Evolutionary conservation across 2,113 vertebrate genomes (phyloP), one percentile per base, ranked within the genome.

Genomic region (Alectura lathami): DNA sequence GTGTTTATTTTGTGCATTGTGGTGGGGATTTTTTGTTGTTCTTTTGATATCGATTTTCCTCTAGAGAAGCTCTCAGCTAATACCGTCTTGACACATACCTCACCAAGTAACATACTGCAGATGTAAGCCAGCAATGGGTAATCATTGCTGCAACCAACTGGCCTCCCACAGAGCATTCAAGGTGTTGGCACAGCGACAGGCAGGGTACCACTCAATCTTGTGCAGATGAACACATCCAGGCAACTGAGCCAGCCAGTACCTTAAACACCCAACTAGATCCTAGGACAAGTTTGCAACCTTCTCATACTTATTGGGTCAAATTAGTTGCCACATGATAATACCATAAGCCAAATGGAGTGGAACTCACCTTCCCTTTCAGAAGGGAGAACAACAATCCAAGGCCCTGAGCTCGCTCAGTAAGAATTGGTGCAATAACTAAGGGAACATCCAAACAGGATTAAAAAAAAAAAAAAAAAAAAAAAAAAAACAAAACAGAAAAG

Each of bases 181-280:
- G n/a, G 18, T 1, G 6, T 24, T 3, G 20, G 7, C 4, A 29
- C 23, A 26, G 24, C 14, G 11, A 3, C 40, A 74, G 40, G 43
- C 5, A 1, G 17, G 29, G 23, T 6, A 20, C 20, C 47, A 10
- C 13, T 56, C 0, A 1, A 57, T 22, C 12, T 70, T 47, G 7
- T 1, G 1, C 38, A 62, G 11, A 45, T 62, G 21, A 48, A 30
- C 50, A 17, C 11, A 3, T 9, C 13, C 1, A 54, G 8, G 13
- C 45, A 82, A 54, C 13, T 47, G 17, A 51, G 56, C 3, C 22
- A 24, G 11, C 51, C 3, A 0, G 5, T 26, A 47, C 11, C 42
- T 51, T 56, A 14, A 77, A 51, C 23, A 26, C 2, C 3, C 38
- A 59, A 9, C 9, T 5, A 7, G 5, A 17, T 38, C 34, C 57